Evolutionary conservation across 2,888 invertebrate species (phyloP), one percentile per base, ranked within the genome.

Genomic region (Eupithecia inturbata): DNA sequence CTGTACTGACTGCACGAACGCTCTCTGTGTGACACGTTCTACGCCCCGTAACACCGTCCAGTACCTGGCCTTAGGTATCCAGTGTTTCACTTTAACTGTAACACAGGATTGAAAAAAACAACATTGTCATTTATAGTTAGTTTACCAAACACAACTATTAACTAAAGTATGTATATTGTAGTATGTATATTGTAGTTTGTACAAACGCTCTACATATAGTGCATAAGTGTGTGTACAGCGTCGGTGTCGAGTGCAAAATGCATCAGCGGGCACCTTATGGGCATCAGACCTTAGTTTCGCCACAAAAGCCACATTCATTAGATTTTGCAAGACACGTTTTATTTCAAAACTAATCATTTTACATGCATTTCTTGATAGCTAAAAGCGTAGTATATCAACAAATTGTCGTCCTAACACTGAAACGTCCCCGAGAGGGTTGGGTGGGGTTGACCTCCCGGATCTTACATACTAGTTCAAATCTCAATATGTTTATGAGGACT

Each of bases 401-500:
- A 57, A 57, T 22, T 7, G n/a, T 39, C 7, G 36, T 72, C 72
- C 31, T 19, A 53, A 53, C 22, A 28, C 39, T 45, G 33, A 70
- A 60, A n/a, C 7, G 57, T 28, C 66, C 66, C 12, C 22, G 62
- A 33, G 22, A 33, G 22, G 77, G 78, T 75, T 76, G 71, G 74
- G 67, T 73, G 76, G 73, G 81, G 78, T 76, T 75, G 80, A 77
- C 77, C 81, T 72, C 80, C 79, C 73, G 76, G 82, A 82, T 83
- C 84, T 81, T 78, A 83, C 80, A 80, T 82, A 82, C 83, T 83
- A 80, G 80, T 81, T 82, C 82, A 82, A 86, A 86, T 87, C 87
- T 85, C 85, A 90, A 90, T 91, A 88, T 91, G 91, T 91, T 90
- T 91, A 90, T 91, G 89, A 89, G 87, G 86, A 85, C 80, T 79